Base-by-base conservation (phyloP, 2,888 invertebrate genomes). In the Trimorus sp. region DNA sequence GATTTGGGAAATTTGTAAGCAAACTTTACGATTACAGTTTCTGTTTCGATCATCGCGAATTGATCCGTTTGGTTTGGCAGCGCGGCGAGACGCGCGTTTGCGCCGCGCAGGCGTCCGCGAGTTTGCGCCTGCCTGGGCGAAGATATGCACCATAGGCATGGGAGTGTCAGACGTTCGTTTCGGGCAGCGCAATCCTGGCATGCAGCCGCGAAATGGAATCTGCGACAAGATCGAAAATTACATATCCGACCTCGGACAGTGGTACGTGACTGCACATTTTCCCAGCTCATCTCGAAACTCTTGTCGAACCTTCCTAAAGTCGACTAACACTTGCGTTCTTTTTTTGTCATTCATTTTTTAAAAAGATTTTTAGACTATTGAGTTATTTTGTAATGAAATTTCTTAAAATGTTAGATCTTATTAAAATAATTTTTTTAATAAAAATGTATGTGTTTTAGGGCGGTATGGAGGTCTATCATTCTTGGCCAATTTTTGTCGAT, bases 401-500 rank as follows among this genome's bases (percentile, higher is more conserved):
- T n/a, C n/a, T n/a, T n/a, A n/a, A n/a, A n/a, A n/a, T n/a, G n/a
- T n/a, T n/a, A n/a, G n/a, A n/a, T n/a, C n/a, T n/a, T n/a, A n/a
- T n/a, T n/a, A n/a, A n/a, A n/a, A n/a, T n/a, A n/a, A n/a, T n/a
- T n/a, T n/a, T n/a, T n/a, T n/a, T n/a, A n/a, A n/a, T n/a, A n/a
- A n/a, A n/a, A n/a, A n/a, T n/a, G n/a, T n/a, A n/a, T n/a, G n/a
- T n/a, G n/a, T n/a, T 81, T 49, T 91, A 96, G 96, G 95, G 93
- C 94, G 87, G 94, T 95, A 85, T 96, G 95, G 95, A 94, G 95
- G 85, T 94, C 94, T 84, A 95, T 96, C 89, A 92, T 95, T 86
- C 91, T 96, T 87, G 96, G 96, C 14, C 97, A 97, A 92, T 93
- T 95, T 75, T 92, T 97, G 84, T 97, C 97, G 0, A 88, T 97